These are phyloP conservation scores for Mycalesis mineus DNA, from an alignment of 2,888 invertebrate genomes.

Conservation along the genomic window DNA sequence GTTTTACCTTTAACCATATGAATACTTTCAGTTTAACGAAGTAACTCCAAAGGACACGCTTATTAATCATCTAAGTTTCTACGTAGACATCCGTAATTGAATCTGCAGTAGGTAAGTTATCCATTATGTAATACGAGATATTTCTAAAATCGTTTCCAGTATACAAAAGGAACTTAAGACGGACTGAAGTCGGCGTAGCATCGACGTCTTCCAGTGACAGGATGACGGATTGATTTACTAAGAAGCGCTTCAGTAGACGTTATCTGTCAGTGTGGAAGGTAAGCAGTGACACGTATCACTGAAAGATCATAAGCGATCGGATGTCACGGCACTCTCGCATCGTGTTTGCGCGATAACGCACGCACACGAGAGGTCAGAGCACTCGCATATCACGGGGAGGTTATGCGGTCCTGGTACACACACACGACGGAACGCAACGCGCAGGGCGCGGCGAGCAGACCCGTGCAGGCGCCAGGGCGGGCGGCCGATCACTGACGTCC, in stretches of 20 bases:
- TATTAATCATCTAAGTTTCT: neutral
- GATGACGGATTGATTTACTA: slow-evolving; percentile 44
- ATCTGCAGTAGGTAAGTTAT: slow-evolving; percentile 23
- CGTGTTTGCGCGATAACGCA: slow-evolving; percentile 9
- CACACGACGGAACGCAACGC: slow-evolving; percentile 32
- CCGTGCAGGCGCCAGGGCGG: slow-evolving; percentile 64
- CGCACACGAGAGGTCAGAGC: slow-evolving; percentile 27
- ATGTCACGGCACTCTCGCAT: neutral
- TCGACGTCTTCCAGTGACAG: slow-evolving; percentile 36
- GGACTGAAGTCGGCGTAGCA: slow-evolving; percentile 16
- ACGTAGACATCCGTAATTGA: neutral
- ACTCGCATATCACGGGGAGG: slow-evolving; percentile 37
- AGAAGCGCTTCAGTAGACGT: slow-evolving; percentile 34
- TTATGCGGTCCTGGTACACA: slow-evolving; percentile 44
- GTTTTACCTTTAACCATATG: slow-evolving; percentile 18
- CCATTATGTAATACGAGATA: slow-evolving; percentile 22
- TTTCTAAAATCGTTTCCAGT: slow-evolving; percentile 10
- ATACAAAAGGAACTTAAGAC: slow-evolving; percentile 14
- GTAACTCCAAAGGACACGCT: neutral
- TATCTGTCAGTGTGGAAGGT: slow-evolving; percentile 35
- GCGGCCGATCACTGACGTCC: slow-evolving; percentile 61
- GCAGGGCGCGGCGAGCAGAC: slow-evolving; percentile 36
- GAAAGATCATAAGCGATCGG: slow-evolving; percentile 40
- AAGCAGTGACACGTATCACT: slow-evolving; percentile 27
- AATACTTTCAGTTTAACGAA: slow-evolving; percentile 9